phyloP scores from a whole-genome alignment of 1,140 invertebrate genomes.

The Stenopsyche tienmushanensis region DNA sequence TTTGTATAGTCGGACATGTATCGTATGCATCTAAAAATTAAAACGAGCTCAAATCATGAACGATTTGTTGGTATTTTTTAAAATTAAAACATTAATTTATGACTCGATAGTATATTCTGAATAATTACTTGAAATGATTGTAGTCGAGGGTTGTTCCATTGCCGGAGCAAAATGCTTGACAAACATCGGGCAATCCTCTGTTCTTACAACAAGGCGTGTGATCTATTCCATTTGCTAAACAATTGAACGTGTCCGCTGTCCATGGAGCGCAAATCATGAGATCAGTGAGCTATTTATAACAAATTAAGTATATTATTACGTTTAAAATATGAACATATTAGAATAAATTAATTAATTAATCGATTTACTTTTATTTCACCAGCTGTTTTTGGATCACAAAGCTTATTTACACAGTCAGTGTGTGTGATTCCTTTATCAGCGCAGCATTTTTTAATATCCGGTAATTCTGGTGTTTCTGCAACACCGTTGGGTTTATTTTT shows the following conservation, averaged over 20 bases:
- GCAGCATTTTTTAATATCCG: slow-evolving; percentile 74
- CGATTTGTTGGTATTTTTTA: neutral
- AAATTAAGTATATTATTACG: neutral
- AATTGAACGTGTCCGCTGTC: slow-evolving; percentile 75
- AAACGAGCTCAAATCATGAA: too few relatives aligned
- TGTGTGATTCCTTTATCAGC: slow-evolving; percentile 69
- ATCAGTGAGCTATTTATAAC: slow-evolving; percentile 59
- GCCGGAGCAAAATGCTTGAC: slow-evolving; percentile 74
- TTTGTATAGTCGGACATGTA: slow-evolving; percentile 78
- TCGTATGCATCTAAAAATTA: slow-evolving; percentile 66
- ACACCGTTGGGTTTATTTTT: slow-evolving; percentile 48
- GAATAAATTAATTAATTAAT: neutral
- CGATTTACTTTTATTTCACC: slow-evolving; percentile 20
- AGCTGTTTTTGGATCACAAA: slow-evolving; percentile 70
- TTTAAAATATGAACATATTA: neutral
- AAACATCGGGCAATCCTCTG: slow-evolving; percentile 70
- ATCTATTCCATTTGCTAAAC: slow-evolving; percentile 76
- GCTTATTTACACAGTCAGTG: slow-evolving; percentile 70
- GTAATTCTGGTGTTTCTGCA: slow-evolving; percentile 59
- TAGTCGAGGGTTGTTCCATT: slow-evolving; percentile 76
- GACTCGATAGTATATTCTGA: neutral
- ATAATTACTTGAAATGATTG: slow-evolving; percentile 75
- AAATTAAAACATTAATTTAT: neutral
- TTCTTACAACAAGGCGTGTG: slow-evolving; percentile 77
- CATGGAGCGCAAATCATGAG: slow-evolving; percentile 86